phyloP scores from a whole-genome alignment of 2,113 vertebrate genomes.

The Gopherus evgoodei region DNA sequence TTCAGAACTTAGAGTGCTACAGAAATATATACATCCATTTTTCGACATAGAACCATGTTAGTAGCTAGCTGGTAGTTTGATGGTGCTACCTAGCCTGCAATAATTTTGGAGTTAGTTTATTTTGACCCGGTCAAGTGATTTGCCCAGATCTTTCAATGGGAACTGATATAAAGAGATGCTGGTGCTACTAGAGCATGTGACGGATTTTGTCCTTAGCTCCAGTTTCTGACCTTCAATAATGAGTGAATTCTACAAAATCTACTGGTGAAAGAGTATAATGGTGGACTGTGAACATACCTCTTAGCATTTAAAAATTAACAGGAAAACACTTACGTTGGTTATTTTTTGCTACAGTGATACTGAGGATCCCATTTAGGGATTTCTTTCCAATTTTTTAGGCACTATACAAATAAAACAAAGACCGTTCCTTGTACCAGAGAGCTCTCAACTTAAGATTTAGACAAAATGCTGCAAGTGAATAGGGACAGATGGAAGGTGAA shows the following conservation, averaged over 20 bases:
- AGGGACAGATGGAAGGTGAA: background rate
- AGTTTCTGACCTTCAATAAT: background rate
- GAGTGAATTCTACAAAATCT: background rate
- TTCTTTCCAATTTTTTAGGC: background rate
- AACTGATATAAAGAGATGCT: background rate
- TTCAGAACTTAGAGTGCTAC: background rate
- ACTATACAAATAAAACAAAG: background rate
- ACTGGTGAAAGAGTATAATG: background rate
- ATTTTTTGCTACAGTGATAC: background rate
- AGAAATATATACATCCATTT: background rate
- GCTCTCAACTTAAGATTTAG: background rate
- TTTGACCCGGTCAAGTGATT: background rate
- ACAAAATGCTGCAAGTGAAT: background rate
- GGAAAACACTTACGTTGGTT: background rate
- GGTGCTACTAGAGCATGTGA: background rate
- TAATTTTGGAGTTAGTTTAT: background rate
- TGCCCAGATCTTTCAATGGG: background rate
- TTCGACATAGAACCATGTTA: background rate
- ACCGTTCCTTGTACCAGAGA: background rate
- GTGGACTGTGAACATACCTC: too few relatives aligned
- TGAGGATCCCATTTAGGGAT: background rate
- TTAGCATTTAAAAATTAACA: background rate
- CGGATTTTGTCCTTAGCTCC: background rate
- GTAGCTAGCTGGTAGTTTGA: background rate
- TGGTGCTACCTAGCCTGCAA: background rate